Evolutionary conservation across 2,888 invertebrate species (phyloP), one percentile per base, ranked within the genome.

Genomic region (Heliconius charithonia): DNA sequence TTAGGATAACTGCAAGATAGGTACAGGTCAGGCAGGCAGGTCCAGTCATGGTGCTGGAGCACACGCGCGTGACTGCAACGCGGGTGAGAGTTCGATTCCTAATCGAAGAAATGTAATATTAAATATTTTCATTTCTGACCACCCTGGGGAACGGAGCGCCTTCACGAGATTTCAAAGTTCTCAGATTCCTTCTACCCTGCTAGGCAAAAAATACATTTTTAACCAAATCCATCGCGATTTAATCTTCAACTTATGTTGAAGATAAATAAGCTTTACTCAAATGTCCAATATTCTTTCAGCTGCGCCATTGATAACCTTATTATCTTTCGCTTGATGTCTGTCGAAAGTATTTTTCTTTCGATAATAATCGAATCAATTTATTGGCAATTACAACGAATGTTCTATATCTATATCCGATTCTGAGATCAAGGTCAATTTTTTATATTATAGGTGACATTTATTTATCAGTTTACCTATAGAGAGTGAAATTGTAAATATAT

Each of bases 371-470:
- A n/a, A n/a, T 51, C n/a, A n/a, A 29, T 29, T 76, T 45, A 75
- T 65, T 32, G 45, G n/a, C 19, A 32, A 66, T 75, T 62, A 69
- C 32, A 76, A 67, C 59, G 59, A 76, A 69, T 41, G 25, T 67
- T 59, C 2, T 66, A 29, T 75, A 67, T 78, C 66, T 25, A 66
- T 74, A 78, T 77, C 45, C 73, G 75, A 71, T 66, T 67, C 41
- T 62, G 66, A 79, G 79, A 62, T 80, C 74, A 80, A 80, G 78
- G 76, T 9, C 25, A 65, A 27, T 29, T 37, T 72, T 78, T 76
- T 71, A 79, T 76, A 65, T 71, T 41, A 70, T 63, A 80, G 63
- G 77, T 80, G 80, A 80, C 79, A 76, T 80, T 80, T 41, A 70
- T 51, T 65, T 70, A 74, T 75, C n/a, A 22, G 25, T 62, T 37